A percentile compares a stretch with the other conserved stretches of the same genome.
These are phyloP conservation scores for Littorina saxatilis DNA, from an alignment of 1,140 invertebrate genomes.

Conservation along the genomic window DNA sequence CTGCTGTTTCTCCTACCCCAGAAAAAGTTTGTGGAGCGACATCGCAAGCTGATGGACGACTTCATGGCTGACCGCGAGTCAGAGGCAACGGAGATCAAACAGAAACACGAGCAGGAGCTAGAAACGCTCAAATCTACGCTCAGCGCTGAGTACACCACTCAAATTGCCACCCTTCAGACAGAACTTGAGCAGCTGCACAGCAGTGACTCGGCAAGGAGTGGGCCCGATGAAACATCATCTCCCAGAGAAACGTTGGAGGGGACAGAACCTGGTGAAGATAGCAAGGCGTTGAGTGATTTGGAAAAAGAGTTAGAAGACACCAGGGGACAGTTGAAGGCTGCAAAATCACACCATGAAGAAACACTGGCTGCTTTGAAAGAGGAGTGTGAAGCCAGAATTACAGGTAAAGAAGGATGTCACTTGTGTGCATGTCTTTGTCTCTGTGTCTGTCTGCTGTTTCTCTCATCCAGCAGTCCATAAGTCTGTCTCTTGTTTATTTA, in stretches of 20 bases:
- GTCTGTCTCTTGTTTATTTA: too few relatives aligned
- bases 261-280: background rate
- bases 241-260: background rate
- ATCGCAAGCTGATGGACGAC: conserved; percentile 57
- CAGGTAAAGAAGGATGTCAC: background rate
- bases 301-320: background rate
- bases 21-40: conserved; percentile 62
- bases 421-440: too few relatives aligned
- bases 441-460: too few relatives aligned
- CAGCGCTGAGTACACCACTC: background rate
- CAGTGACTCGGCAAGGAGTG: background rate
- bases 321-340: conserved; percentile 24
- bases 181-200: background rate
- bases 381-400: conserved; percentile 7
- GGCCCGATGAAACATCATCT: too few relatives aligned
- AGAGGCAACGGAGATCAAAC: conserved; percentile 58
- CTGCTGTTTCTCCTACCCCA: conserved; percentile 20
- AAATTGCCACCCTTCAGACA: background rate
- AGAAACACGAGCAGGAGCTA: conserved; percentile 59
- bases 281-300: background rate
- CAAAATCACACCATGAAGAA: conserved; percentile 36
- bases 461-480: too few relatives aligned
- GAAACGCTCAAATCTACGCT: conserved; percentile 47
- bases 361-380: background rate
- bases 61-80: conserved; percentile 54